Base-by-base conservation (phyloP, 2,888 invertebrate genomes). In the Chorisops tibialis region DNA sequence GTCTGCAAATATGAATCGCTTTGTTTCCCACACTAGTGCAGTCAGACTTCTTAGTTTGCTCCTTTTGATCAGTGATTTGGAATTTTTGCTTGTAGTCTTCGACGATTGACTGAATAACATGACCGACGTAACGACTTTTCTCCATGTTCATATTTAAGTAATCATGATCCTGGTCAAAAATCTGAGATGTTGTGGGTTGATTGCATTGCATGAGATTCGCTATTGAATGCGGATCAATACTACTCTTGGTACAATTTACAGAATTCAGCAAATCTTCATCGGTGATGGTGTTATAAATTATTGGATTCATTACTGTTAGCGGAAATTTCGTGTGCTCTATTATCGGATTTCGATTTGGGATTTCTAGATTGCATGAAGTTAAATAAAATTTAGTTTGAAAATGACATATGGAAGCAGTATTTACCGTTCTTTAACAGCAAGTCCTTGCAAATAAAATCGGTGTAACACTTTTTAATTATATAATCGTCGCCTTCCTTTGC, bases 81-180 rank as follows among this genome's bases (percentile, higher is more conserved):
- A 16, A 45, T 16, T 56, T 56, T 18, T 11, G 9, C 19, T 22
- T 22, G 30, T 56, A 56, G 16, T 56, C 43, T 6, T 56, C 43
- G 6, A 56, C 6, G 5, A 45, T 11, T 14, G 30, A 24, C 12
- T 45, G 24, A 9, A 45, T 30, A 16, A 43, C 43, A 2, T 9
- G 3, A 1, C 56, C 56, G 43, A 45, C 11, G 5, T 16, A n/a
- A 9, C 45, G 43, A 30, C 43, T 18, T 6, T 2, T 54, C 24
- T 54, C 54, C 9, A 18, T 7, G 6, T 54, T 41, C 14, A 11
- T 14, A 9, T 5, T n/a, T 7, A 16, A 22, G 4, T 41, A 11
- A 6, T 24, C 43, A n/a, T 22, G 21, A 4, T 52, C 39, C 12
- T 19, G 18, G 3, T 52, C 52, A 39, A 37, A 39, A 9, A 30